Percentiles rank a stretch among this genome's conserved stretches.
Conservation (phyloP, 2,797 vertebrate genomes). For the Acrossocheilus wenchowensis region DNA sequence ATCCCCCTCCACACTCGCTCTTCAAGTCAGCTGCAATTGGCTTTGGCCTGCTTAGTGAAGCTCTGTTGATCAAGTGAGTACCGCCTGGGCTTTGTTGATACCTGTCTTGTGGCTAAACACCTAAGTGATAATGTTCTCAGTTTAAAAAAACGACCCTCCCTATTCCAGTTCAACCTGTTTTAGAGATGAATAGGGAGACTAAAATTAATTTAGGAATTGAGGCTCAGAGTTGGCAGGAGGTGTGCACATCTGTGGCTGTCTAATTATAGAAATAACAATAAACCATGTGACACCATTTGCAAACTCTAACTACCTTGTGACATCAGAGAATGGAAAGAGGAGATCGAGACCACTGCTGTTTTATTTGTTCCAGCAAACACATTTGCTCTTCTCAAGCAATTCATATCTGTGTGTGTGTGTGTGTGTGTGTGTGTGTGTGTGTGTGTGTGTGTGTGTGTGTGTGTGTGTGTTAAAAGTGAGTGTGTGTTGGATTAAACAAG, state of each 20-base stretch:
- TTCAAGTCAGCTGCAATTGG: constrained; percentile 69
- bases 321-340: constrained; percentile 8
- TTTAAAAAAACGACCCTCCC: not conserved
- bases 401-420: constrained; percentile 21
- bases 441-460: constrained; percentile 27
- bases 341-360: not conserved
- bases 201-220: constrained; percentile 69
- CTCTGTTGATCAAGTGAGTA: constrained; percentile 74
- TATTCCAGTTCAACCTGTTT: constrained; percentile 52
- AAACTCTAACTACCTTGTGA: constrained; percentile 42
- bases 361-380: constrained; percentile 19
- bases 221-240: constrained; percentile 72
- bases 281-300: constrained; percentile 69
- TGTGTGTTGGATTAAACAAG: constrained; percentile 25
- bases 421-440: constrained; percentile 8
- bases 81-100: not conserved
- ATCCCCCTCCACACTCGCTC: constrained; percentile 61
- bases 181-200: constrained; percentile 31
- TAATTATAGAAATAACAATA: constrained; percentile 79
- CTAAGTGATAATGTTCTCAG: constrained; percentile 40
- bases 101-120: constrained; percentile 18
- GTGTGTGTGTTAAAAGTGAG: constrained; percentile 26
- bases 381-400: not conserved
- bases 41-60: constrained; percentile 65
- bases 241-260: constrained; percentile 75